Conservation (phyloP, 2,888 invertebrate species). For the Ormia ochracea region DNA sequence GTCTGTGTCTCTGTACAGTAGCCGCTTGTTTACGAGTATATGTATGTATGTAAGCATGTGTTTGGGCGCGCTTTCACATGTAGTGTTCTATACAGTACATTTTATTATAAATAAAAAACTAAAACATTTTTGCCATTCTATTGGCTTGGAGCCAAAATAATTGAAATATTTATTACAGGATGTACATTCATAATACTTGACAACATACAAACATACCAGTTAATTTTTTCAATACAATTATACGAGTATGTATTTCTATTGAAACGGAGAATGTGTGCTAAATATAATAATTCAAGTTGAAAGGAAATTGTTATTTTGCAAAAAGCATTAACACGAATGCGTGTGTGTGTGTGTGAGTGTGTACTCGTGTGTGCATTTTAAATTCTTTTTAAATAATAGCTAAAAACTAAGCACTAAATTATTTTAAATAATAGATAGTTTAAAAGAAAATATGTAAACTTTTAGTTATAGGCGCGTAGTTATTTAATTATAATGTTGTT, state of each 20-base stretch:
- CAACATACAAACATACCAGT: neutral
- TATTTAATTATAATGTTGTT: too few relatives aligned
- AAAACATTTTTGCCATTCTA: constrained; percentile 41
- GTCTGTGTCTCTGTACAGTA: too few relatives aligned
- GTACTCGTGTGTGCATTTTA: too few relatives aligned
- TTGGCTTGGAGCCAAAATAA: constrained; percentile 53
- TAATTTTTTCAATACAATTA: constrained; percentile 22
- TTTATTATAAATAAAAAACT: constrained; percentile 33
- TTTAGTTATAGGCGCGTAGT: too few relatives aligned
- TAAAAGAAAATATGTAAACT: too few relatives aligned
- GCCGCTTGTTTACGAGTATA: too few relatives aligned
- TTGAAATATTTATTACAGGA: constrained; percentile 58
- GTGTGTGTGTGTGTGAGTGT: too few relatives aligned
- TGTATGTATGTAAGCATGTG: neutral
- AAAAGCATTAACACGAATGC: neutral
- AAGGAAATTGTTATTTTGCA: constrained; percentile 43
- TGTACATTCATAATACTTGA: constrained; percentile 35
- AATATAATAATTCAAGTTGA: constrained; percentile 14
- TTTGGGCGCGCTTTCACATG: neutral
- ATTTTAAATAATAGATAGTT: too few relatives aligned
- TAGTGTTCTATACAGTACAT: constrained; percentile 12
- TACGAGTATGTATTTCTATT: too few relatives aligned
- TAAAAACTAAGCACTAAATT: too few relatives aligned
- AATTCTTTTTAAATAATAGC: too few relatives aligned
- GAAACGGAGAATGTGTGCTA: constrained; percentile 3